These are phyloP conservation scores for Cirrhinus molitorella DNA, from an alignment of 2,797 vertebrate genomes.

Conservation along the genomic window DNA sequence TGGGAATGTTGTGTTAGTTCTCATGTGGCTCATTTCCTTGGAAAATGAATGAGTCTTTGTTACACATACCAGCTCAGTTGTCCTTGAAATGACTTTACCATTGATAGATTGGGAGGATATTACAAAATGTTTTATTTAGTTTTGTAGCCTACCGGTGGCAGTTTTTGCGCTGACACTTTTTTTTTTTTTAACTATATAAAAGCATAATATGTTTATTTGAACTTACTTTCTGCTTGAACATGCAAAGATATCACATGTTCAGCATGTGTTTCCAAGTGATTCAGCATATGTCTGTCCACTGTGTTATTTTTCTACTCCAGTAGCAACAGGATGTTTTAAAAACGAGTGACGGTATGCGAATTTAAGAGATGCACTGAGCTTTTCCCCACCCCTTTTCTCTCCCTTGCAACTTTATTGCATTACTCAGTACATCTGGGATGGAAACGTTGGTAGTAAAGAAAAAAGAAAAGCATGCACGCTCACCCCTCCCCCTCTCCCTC, in stretches of 20 bases:
- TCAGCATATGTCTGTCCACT: slow-evolving; percentile 5
- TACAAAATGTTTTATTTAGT: slow-evolving; percentile 5
- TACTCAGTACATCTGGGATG: slow-evolving; percentile 20
- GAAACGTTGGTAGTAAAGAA: slow-evolving; percentile 31
- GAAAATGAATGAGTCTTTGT: slow-evolving; percentile 38
- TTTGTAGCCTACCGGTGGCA: neutral
- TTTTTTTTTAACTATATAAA: neutral
- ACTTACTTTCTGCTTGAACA: neutral
- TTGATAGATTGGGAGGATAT: neutral
- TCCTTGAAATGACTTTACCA: slow-evolving; percentile 32
- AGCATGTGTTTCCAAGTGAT: slow-evolving; percentile 34
- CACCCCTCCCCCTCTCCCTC: slow-evolving; percentile 18
- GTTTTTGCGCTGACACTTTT: neutral
- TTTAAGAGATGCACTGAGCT: slow-evolving; percentile 2
- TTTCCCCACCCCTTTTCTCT: slow-evolving; percentile 19
- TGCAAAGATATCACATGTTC: slow-evolving; percentile 17
- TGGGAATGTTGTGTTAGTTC: slow-evolving; percentile 2
- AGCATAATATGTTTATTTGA: neutral
- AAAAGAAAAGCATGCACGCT: neutral
- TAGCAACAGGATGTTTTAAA: slow-evolving; percentile 16
- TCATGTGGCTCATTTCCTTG: slow-evolving; percentile 16
- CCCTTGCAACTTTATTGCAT: neutral
- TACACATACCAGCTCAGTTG: neutral
- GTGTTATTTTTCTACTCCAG: neutral
- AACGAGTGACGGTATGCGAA: neutral